Evolutionary conservation across 2,888 invertebrate species (phyloP).

Genomic region (Eretmocerus hayati): DNA sequence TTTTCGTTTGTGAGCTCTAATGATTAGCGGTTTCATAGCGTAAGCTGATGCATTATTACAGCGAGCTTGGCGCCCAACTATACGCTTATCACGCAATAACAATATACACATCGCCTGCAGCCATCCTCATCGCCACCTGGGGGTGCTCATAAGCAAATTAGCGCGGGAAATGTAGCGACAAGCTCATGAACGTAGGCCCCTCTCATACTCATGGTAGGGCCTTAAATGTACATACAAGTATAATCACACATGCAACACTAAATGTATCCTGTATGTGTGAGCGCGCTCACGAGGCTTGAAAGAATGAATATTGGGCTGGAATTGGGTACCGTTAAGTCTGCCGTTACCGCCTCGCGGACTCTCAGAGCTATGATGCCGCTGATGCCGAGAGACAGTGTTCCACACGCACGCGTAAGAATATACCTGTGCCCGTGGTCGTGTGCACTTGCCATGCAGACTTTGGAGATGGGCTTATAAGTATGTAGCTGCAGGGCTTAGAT

Average conservation of each 20-base stretch:
- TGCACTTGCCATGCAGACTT: constrained; percentile 13
- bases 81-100: no score
- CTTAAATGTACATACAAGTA: no score
- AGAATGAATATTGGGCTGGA: constrained; percentile 46
- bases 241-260: neutral
- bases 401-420: constrained; percentile 8
- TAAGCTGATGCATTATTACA: no score
- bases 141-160: no score
- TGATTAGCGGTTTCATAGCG: no score
- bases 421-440: neutral
- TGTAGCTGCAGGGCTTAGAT: constrained; percentile 8
- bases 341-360: constrained; percentile 45
- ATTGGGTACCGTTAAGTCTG: constrained; percentile 45
- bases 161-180: no score
- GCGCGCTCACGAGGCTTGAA: constrained; percentile 25
- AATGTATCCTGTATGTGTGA: neutral
- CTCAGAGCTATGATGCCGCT: neutral
- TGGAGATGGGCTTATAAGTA: neutral
- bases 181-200: no score
- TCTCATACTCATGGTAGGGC: no score
- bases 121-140: no score
- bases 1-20: no score
- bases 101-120: no score
- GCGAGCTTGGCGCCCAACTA: no score
- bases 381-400: constrained; percentile 8